Evolutionary conservation across 2,888 invertebrate genomes (phyloP), one percentile per base, ranked within the genome.

Genomic region (Hoplodrina ambigua): DNA sequence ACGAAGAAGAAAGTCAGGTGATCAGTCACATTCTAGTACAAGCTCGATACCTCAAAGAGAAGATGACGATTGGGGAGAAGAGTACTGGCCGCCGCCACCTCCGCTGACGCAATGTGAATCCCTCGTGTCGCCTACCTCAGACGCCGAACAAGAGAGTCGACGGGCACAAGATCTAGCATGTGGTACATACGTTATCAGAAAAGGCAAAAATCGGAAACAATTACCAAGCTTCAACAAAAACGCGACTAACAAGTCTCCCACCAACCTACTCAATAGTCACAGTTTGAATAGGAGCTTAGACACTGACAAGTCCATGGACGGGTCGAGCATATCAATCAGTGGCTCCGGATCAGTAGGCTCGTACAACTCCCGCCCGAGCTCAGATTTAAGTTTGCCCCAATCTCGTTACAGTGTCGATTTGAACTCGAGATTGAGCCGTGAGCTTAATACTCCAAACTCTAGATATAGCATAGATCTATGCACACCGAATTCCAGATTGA

Each of bases 161-260:
- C 90, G 94, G 50, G 78, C 84, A 44, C 93, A 92, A 76, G 95
- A 94, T 75, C 83, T 93, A 54, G 91, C 93, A 4, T 93, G 97
- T 75, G 98, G 98, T 44, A 98, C 98, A n/a, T 98, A 98, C 88
- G 97, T 98, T 52, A 97, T 98, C 74, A 96, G 98, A 56, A 97
- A 97, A 77, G 97, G 98, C 60, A 97, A 97, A 86, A 97, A 97
- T 81, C 94, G 97, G 59, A 97, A 97, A 88, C 96, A 97, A 64
- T 91, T 98, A 82, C 97, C 97, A 5, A 96, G 96, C 78, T 94
- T 96, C 84, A 93, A 93, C 80, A 96, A 96, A 86, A 96, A 96
- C 61, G 91, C 96, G 17, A 91, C 92, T 33, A 97, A 96, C 81
- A 96, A 96, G 87, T 88, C 91, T 75, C 82, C 88, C 30, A 94